Percentiles rank a stretch among this genome's conserved stretches.
Evolutionary conservation across 2,113 vertebrate species (phyloP).

Genomic region (Pseudorasbora parva): DNA sequence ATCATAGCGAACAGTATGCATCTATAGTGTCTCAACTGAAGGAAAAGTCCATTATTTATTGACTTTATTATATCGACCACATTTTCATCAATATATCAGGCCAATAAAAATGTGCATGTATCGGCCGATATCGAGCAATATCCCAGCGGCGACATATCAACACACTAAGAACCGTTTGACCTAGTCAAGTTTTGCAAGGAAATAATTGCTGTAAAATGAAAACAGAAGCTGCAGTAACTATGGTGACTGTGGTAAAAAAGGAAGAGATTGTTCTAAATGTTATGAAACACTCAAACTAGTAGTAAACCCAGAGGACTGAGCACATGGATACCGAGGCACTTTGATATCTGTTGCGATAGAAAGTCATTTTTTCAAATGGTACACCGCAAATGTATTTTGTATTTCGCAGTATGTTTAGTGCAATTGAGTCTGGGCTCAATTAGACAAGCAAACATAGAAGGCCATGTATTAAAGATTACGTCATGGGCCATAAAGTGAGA

Average conservation of each 20-base stretch:
- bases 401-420: neutral
- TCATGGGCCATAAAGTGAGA: slow-evolving; percentile 14
- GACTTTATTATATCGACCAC: too few relatives aligned
- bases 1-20: too few relatives aligned
- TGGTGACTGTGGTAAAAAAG: too few relatives aligned
- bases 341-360: neutral
- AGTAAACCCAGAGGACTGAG: neutral
- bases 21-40: too few relatives aligned
- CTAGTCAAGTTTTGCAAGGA: neutral
- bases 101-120: too few relatives aligned
- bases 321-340: neutral
- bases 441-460: neutral
- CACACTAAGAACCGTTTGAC: neutral
- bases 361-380: neutral
- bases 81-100: too few relatives aligned
- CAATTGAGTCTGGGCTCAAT: neutral
- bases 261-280: neutral
- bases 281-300: slow-evolving; percentile 9
- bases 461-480: neutral
- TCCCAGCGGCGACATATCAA: neutral
- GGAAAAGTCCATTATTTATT: too few relatives aligned
- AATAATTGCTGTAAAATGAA: neutral
- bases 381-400: neutral
- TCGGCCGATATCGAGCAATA: too few relatives aligned
- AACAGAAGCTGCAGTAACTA: neutral